Evolutionary conservation across 2,113 vertebrate species (phyloP).

Genomic region (Aleadryas rufinucha): DNA sequence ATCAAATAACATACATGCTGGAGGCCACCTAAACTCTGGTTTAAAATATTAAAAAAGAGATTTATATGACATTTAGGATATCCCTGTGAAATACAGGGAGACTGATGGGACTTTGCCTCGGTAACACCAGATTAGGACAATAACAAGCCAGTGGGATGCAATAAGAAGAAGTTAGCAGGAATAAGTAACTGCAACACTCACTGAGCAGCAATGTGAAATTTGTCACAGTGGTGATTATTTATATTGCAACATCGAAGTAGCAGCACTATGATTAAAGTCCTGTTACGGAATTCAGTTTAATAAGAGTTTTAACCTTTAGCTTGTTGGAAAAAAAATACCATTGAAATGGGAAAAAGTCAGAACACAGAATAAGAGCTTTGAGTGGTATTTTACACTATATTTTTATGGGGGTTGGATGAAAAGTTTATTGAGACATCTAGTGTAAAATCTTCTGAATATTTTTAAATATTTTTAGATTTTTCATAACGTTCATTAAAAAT

Average conservation of each 20-base stretch:
- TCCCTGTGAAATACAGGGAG: not conserved
- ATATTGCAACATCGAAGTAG: not conserved
- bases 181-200: not conserved
- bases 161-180: not conserved
- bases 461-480: not conserved
- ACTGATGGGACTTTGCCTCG: not conserved
- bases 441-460: not conserved
- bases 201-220: not conserved
- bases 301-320: conserved; percentile 2
- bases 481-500: not conserved
- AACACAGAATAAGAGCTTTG: not conserved
- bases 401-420: not conserved
- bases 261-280: not conserved
- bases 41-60: not conserved
- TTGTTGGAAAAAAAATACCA: not conserved
- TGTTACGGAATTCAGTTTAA: not conserved
- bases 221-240: not conserved
- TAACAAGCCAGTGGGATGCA: not conserved
- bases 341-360: not conserved
- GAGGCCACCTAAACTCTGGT: not conserved
- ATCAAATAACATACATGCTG: not conserved
- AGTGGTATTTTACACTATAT: not conserved
- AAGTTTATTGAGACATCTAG: not conserved
- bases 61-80: not conserved
- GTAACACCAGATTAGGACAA: not conserved